Base-by-base conservation (phyloP, 2,888 invertebrate genomes). In the Busseola fusca region DNA sequence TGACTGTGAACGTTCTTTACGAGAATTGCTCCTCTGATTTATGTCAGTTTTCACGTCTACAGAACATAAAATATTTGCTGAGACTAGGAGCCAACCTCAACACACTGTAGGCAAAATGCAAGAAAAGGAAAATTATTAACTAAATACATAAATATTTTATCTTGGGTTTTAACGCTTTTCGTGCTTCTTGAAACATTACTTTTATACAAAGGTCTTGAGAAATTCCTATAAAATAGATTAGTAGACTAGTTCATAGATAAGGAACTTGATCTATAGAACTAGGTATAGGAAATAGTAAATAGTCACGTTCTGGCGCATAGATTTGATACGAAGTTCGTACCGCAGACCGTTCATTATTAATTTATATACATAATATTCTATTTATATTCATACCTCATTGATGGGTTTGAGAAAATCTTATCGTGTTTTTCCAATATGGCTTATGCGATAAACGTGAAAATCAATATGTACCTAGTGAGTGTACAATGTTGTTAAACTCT, bases 161-260 rank as follows among this genome's bases (percentile, higher is more conserved):
- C 50, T 71, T 65, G n/a, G 14, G 25, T 76, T 74, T 50, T 18
- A 40, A 64, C 37, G 12, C 7, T 27, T 30, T 37, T 70, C 52
- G 40, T 50, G 48, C 58, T 58, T 62, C 48, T 50, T 10, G 21
- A 60, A 52, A 56, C 18, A 42, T 50, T 62, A 60, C 50, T 59
- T 40, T 64, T 54, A 59, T 66, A 58, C 59, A 58, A 71, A 64
- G 63, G 40, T 70, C 72, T 75, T 60, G 16, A 64, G 58, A 84
- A 75, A 57, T 76, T 72, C 68, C 58, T 74, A 76, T 57, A 45
- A 78, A 75, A 80, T 76, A 60, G 60, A 69, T 58, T 34, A 57
- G 52, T 80, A 83, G 37, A 64, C 70, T 59, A 67, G 80, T 76
- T 83, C 64, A 80, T 74, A 83, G 76, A 80, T 80, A 83, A 65